Evolutionary conservation across 2,113 vertebrate genomes (phyloP).

Genomic region (Eonycteris spelaea): DNA sequence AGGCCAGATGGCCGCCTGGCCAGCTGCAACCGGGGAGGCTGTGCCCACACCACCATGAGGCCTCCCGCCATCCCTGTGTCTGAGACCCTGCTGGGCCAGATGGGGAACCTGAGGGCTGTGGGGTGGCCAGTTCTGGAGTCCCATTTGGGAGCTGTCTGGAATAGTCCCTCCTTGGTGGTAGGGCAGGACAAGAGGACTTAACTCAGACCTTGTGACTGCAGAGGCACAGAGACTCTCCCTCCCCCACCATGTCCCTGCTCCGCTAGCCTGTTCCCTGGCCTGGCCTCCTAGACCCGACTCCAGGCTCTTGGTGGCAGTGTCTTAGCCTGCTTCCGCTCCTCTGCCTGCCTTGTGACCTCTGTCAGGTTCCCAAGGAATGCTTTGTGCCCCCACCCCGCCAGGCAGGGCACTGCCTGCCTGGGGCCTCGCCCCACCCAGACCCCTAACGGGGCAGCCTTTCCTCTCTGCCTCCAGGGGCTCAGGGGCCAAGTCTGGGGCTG

Average conservation of each 20-base stretch:
- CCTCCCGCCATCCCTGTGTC: not conserved
- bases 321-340: not conserved
- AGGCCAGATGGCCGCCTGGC: constrained; percentile 21
- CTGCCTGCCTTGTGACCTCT: not conserved
- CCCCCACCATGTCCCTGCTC: not conserved
- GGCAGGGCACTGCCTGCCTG: not conserved
- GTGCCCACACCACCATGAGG: not conserved
- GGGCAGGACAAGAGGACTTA: too few species aligned
- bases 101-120: not conserved
- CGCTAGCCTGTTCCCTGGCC: not conserved
- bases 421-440: not conserved
- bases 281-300: not conserved
- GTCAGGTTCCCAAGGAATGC: not conserved
- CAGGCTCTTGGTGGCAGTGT: not conserved
- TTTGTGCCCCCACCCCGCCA: not conserved
- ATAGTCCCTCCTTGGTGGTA: not conserved
- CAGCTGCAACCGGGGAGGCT: not conserved
- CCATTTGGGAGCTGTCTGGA: not conserved
- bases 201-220: too few species aligned
- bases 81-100: not conserved
- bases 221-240: not conserved
- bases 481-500: not conserved
- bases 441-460: not conserved
- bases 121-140: not conserved
- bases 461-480: not conserved